Evolutionary conservation across 2,113 vertebrate species (phyloP).

Genomic region (Oreochromis aureus): DNA sequence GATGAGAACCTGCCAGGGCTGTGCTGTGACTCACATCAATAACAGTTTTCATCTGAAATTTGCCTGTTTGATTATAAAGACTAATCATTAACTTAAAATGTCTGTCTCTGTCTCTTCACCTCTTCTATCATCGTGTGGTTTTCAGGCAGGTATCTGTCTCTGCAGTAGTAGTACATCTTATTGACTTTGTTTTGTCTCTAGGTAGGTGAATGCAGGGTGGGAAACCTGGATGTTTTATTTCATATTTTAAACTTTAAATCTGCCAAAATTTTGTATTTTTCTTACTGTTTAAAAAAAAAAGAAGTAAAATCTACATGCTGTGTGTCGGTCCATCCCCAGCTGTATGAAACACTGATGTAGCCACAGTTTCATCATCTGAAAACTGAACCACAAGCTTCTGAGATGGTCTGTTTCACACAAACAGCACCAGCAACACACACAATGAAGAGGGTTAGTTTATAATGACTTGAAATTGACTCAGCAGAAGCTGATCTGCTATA

Average conservation of each 20-base stretch:
- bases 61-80: constrained; percentile 4
- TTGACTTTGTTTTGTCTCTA: background rate
- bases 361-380: background rate
- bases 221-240: background rate
- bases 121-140: background rate
- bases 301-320: background rate
- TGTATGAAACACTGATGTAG: background rate
- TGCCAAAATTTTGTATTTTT: background rate
- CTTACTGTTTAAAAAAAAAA: background rate
- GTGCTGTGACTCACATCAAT: background rate
- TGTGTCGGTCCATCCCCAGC: background rate
- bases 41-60: background rate
- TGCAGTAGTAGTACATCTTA: background rate
- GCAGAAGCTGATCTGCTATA: background rate
- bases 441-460: background rate
- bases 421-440: background rate
- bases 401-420: background rate
- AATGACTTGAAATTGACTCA: background rate
- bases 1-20: background rate
- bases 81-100: background rate
- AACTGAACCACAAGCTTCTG: background rate
- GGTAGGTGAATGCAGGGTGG: background rate
- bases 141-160: constrained; percentile 25
- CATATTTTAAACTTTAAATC: background rate
- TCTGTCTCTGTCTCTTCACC: background rate